phyloP scores from a whole-genome alignment of 2,888 invertebrate genomes.

The Monochamus alternatus region DNA sequence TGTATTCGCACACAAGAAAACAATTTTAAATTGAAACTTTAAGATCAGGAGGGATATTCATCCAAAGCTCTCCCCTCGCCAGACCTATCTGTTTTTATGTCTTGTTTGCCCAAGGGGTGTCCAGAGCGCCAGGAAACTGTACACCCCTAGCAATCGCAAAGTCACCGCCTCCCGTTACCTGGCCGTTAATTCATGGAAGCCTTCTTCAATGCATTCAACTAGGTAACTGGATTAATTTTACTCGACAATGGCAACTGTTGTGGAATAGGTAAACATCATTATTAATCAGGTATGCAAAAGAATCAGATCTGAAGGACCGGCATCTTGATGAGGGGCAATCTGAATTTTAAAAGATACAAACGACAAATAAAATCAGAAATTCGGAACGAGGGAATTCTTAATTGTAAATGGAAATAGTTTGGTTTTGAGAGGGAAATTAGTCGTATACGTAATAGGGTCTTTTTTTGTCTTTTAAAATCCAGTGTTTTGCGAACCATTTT shows the following conservation, averaged over 20 bases:
- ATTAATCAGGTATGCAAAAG: constrained; percentile 22
- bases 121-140: no score
- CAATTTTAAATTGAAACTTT: no score
- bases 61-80: no score
- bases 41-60: no score
- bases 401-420: neutral
- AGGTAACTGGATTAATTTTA: neutral
- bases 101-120: no score
- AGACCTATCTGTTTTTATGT: no score
- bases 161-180: neutral
- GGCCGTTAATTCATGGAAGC: neutral
- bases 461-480: no score
- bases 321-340: constrained; percentile 12
- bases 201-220: neutral
- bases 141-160: no score
- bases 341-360: constrained; percentile 12
- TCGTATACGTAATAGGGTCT: no score
- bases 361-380: neutral
- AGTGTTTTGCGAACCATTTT: no score
- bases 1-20: no score
- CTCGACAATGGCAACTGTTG: neutral
- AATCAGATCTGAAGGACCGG: neutral
- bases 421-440: no score
- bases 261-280: constrained; percentile 7
- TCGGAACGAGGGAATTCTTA: neutral